These are phyloP conservation scores for Lemur catta DNA, from an alignment of 2,797 vertebrate species.

Conservation along the genomic window DNA sequence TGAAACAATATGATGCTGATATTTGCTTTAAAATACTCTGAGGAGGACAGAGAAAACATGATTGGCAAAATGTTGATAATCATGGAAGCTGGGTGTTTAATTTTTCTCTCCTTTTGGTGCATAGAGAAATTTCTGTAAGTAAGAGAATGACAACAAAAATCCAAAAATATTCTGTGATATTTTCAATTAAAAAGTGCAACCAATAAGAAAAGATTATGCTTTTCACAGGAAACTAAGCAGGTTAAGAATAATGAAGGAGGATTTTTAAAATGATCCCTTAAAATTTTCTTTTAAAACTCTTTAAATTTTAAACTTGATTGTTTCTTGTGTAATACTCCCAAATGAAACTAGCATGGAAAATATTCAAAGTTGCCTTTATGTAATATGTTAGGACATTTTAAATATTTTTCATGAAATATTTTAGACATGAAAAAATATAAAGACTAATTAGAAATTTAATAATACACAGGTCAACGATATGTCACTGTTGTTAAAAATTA, in stretches of 20 bases:
- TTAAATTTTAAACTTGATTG: slow-evolving; percentile 18
- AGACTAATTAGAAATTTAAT: not conserved
- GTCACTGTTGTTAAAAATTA: not conserved
- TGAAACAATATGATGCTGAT: not conserved
- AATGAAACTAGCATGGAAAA: slow-evolving; percentile 20
- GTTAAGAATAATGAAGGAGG: not conserved
- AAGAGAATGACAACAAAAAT: not conserved
- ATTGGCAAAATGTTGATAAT: not conserved
- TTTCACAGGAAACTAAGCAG: not conserved
- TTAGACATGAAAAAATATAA: not conserved
- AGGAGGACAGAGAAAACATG: not conserved
- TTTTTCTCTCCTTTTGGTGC: not conserved
- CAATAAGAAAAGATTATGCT: not conserved
- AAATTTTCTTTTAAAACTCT: not conserved
- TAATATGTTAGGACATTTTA: slow-evolving; percentile 16
- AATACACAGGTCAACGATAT: not conserved
- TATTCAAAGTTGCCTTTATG: not conserved
- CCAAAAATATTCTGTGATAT: not conserved
- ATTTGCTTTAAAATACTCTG: not conserved
- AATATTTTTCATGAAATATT: slow-evolving; percentile 7
- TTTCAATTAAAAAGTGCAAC: not conserved
- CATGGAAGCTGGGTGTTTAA: not conserved
- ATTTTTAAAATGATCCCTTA: not conserved
- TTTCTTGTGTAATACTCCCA: not conserved
- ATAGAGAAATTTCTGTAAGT: not conserved